Evolutionary conservation across 2,888 invertebrate genomes (phyloP), one percentile per base, ranked within the genome.

Genomic region (Caenorhabditis sp.): DNA sequence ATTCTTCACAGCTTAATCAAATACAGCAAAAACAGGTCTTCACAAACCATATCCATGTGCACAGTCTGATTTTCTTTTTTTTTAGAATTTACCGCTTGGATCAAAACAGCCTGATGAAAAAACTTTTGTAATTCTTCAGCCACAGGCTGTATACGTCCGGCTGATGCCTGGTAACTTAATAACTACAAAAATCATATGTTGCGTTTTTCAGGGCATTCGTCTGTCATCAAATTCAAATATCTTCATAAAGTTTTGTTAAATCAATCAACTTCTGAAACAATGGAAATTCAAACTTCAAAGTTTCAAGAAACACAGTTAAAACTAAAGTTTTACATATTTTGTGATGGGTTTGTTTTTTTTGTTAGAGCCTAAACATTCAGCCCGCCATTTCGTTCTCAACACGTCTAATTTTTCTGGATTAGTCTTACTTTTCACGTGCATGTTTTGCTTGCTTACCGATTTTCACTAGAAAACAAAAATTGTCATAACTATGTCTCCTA

Each of bases 221-320:
- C 87, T 6, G 82, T 80, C 13, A 88, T 90, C n/a, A 82, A 85
- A 5, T 87, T 91, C 81, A 87, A 85, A 26, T 91, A 91, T 55
- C 79, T 89, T n/a, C 91, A 91, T 78, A 71, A 74, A 69, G 37
- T 53, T 13, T 58, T 62, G 83, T 32, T 13, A 24, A 20, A 15
- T 51, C 0, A 20, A n/a, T n/a, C 37, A 2, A 67, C 51, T 4
- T 61, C 77, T 51, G 85, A 88, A 40, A 83, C 85, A 15, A 83
- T 80, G 50, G 88, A 88, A 55, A 87, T 91, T 55, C 87, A 87
- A 77, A 91, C 90, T 37, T 86, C 86, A 22, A 88, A 90, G 64
- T 83, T 87, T 51, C 68, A 61, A 18, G 84, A 83, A 1, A 51
- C 81, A 9, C 89, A 89, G 40, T 61, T 90, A 35, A 78, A 83